Percentiles rank a stretch among this genome's conserved stretches.
phyloP scores from a whole-genome alignment of 1,140 invertebrate genomes.

The Tachypleus tridentatus region DNA sequence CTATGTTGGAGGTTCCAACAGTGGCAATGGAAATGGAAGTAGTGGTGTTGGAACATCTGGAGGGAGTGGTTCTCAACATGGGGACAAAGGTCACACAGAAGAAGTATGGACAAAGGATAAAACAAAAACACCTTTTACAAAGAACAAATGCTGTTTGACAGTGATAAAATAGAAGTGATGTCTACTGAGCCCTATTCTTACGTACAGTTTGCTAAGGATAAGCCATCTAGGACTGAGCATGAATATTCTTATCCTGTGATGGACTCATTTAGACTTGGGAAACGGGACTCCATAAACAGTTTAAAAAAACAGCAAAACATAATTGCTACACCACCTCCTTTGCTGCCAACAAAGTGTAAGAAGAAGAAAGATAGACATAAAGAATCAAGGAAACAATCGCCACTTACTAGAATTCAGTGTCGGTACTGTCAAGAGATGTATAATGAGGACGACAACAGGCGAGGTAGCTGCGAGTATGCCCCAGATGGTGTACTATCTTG shows the following conservation, averaged over 20 bases:
- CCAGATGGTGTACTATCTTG: constrained; percentile 68
- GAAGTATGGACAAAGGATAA: constrained; percentile 10
- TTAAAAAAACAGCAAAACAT: constrained; percentile 47
- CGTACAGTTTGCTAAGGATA: constrained; percentile 57
- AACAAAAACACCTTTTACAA: constrained; percentile 14
- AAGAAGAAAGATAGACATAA: constrained; percentile 28
- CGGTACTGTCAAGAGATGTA: constrained; percentile 40
- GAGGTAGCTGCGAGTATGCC: constrained; percentile 74
- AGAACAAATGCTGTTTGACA: constrained; percentile 10
- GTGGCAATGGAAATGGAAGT: constrained; percentile 7
- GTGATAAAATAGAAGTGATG: constrained; percentile 18
- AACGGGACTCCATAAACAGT: constrained; percentile 36
- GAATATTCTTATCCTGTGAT: constrained; percentile 71
- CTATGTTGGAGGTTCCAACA: background rate
- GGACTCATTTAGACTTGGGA: constrained; percentile 34
- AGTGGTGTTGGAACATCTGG: background rate
- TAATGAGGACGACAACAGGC: constrained; percentile 58
- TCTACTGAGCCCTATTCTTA: constrained; percentile 58
- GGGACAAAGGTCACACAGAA: background rate
- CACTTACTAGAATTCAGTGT: constrained; percentile 29
- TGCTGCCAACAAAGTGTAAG: constrained; percentile 53
- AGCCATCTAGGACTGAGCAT: constrained; percentile 44
- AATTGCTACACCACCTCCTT: constrained; percentile 22
- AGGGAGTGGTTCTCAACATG: background rate
- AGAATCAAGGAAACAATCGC: constrained; percentile 4